A percentile compares a stretch with the other conserved stretches of the same genome.
Conservation (phyloP, 2,888 invertebrate genomes). For the Plusia festucae region DNA sequence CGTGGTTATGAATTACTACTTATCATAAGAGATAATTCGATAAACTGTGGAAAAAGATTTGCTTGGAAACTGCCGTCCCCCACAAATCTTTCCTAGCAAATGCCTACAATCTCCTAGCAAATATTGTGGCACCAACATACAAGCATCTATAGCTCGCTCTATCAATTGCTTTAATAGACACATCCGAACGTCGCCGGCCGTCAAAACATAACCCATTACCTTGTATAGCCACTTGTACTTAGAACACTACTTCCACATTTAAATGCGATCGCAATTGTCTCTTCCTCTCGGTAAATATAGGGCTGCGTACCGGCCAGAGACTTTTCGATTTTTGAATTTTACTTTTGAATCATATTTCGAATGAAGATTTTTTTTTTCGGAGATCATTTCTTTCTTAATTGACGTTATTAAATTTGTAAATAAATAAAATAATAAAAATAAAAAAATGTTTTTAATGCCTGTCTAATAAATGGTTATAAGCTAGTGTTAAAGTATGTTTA, state of each 20-base stretch:
- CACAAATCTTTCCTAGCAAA: background rate
- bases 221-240: constrained; percentile 71
- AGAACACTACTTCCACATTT: constrained; percentile 76
- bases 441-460: no score
- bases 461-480: no score
- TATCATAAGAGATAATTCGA: no score
- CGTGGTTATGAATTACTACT: no score
- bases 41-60: no score
- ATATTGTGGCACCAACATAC: constrained; percentile 49
- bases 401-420: no score
- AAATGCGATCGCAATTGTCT: constrained; percentile 79
- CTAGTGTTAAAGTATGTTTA: no score
- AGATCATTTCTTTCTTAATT: background rate
- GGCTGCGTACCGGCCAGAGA: constrained; percentile 16
- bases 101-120: constrained; percentile 15
- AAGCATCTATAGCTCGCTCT: constrained; percentile 42
- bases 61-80: no score
- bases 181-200: constrained; percentile 77
- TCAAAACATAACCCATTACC: constrained; percentile 83
- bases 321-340: background rate
- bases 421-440: no score
- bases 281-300: constrained; percentile 75
- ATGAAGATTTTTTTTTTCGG: background rate
- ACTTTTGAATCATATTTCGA: background rate
- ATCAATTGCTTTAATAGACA: constrained; percentile 78